Conservation (phyloP, 2,888 invertebrate genomes). For the Barypeithes pellucidus region DNA sequence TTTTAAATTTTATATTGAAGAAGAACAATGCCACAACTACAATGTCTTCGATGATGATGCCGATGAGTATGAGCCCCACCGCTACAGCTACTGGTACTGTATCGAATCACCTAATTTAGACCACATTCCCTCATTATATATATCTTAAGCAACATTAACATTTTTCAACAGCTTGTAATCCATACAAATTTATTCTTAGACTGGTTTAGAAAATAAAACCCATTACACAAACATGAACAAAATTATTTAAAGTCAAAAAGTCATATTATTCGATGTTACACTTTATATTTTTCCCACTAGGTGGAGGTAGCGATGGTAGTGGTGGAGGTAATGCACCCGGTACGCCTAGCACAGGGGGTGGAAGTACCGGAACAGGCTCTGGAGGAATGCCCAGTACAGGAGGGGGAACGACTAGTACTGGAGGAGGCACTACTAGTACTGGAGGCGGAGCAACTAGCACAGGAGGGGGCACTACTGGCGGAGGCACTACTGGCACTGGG, state of each 20-base stretch:
- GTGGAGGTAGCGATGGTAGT: conserved; percentile 11
- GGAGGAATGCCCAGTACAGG: conserved; percentile 56
- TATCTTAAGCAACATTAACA: not conserved
- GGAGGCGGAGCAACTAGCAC: conserved; percentile 36
- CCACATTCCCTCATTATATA: too few species aligned
- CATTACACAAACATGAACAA: too few species aligned
- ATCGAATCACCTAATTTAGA: conserved; percentile 62
- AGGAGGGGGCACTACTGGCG: conserved; percentile 17
- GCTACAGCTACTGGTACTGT: conserved; percentile 70
- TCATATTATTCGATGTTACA: not conserved
- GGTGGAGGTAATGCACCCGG: conserved; percentile 10
- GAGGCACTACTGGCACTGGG: conserved; percentile 35
- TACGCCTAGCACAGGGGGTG: conserved; percentile 60
- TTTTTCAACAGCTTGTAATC: too few species aligned
- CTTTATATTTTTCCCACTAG: not conserved
- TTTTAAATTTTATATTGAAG: conserved; percentile 13
- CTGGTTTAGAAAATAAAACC: too few species aligned
- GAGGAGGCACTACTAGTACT: conserved; percentile 26
- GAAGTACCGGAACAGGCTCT: conserved; percentile 65
- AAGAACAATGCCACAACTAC: conserved; percentile 56
- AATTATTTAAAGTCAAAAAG: too few species aligned
- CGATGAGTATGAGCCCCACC: conserved; percentile 68
- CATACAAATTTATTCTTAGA: too few species aligned
- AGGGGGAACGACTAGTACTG: not conserved
- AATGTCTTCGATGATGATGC: conserved; percentile 68